Evolutionary conservation across 2,888 invertebrate species (phyloP).

Genomic region (Chloroclystis v-ata): DNA sequence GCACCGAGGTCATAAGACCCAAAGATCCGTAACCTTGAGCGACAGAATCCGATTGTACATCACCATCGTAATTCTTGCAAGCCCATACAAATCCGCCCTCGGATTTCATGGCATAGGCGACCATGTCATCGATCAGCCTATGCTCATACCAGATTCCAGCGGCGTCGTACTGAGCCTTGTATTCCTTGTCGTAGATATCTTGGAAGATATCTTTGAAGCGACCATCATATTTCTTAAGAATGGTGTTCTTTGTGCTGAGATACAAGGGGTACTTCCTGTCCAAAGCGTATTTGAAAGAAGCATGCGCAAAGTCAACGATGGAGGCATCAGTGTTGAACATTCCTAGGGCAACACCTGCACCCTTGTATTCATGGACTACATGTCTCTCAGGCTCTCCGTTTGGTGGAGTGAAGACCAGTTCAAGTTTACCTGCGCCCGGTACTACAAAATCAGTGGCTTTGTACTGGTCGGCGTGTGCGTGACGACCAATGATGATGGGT

Average conservation of each 20-base stretch:
- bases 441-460: slow-evolving; percentile 98
- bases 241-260: slow-evolving; percentile 97
- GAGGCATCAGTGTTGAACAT: slow-evolving; percentile 98
- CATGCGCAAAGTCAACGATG: slow-evolving; percentile 95
- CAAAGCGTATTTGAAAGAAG: slow-evolving; percentile 94
- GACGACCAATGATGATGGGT: slow-evolving; percentile 98
- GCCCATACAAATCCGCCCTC: slow-evolving; percentile 99
- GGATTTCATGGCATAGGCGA: slow-evolving; percentile 97
- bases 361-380: slow-evolving; percentile 90
- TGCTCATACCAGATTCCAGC: slow-evolving; percentile 98
- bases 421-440: slow-evolving; percentile 92
- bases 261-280: slow-evolving; percentile 92
- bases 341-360: slow-evolving; percentile 93
- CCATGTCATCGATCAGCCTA: slow-evolving; percentile 99
- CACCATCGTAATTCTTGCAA: slow-evolving; percentile 99
- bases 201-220: slow-evolving; percentile 98
- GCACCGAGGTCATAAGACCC: slow-evolving; percentile 98
- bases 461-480: slow-evolving; percentile 98
- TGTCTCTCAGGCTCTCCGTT: slow-evolving; percentile 82
- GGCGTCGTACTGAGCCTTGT: slow-evolving; percentile 90
- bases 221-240: slow-evolving; percentile 97
- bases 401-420: slow-evolving; percentile 87
- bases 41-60: slow-evolving; percentile 98
- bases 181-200: slow-evolving; percentile 93
- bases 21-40: slow-evolving; percentile 98